Conservation (phyloP, 2,113 vertebrate genomes). For the Pontoporia blainvillei region DNA sequence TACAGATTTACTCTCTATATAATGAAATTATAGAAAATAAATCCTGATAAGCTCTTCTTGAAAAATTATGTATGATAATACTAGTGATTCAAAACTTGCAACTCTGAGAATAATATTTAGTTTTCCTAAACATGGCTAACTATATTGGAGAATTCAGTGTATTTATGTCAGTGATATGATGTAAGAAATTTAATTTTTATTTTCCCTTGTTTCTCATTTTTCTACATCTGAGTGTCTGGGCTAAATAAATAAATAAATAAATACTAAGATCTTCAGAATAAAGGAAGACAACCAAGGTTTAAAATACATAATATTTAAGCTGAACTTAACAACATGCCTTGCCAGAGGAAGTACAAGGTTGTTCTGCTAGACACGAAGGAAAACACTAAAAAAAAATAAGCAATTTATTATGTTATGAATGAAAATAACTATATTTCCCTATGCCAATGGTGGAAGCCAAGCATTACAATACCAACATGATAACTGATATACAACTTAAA, state of each 20-base stretch:
- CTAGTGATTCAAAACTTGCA: conserved; percentile 3
- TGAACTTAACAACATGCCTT: conserved; percentile 3
- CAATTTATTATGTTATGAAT: not conserved
- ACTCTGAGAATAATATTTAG: not conserved
- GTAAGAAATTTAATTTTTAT: not conserved
- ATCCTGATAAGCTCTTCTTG: not conserved
- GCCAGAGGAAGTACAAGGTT: not conserved
- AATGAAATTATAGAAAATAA: not conserved
- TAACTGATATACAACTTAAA: not conserved
- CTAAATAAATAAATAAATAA: not conserved
- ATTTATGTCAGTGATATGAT: not conserved
- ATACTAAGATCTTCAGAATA: conserved; percentile 16
- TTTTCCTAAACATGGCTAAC: not conserved
- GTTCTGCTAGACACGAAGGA: not conserved
- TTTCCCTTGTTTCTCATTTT: not conserved
- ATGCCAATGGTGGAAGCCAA: fast-evolving
- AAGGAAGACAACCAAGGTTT: not conserved
- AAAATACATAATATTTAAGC: not conserved
- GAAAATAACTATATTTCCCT: not conserved
- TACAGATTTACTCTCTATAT: not conserved
- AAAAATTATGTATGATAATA: conserved; percentile 1
- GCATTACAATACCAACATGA: not conserved
- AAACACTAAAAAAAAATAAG: not conserved
- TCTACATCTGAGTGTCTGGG: not conserved
- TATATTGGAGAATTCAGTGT: not conserved